Base-by-base conservation (phyloP, 2,113 vertebrate species). In the Psammodynastes pulverulentus region DNA sequence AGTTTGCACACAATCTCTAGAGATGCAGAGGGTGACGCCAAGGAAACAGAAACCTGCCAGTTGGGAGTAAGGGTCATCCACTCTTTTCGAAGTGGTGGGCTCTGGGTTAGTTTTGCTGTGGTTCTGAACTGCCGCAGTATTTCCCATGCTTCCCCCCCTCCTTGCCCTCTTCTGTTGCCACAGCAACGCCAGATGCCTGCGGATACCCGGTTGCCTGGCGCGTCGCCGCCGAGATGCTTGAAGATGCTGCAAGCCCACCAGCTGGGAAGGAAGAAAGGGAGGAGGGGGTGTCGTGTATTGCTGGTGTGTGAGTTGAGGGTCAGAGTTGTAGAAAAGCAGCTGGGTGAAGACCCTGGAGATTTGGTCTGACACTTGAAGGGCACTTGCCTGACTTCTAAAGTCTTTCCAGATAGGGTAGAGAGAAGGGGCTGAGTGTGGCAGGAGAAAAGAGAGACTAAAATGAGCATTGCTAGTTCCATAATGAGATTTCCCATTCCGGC, bases 231-330 rank as follows among this genome's bases (percentile, higher is more conserved):
- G n/a, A 92, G 87, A 79, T 89, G 88, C 91, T 92, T 89, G 91
- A 92, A 92, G 91, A 92, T 89, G 91, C 91, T 86, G 91, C 88
- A 92, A 89, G 87, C 79, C 91, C n/a, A 86, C 91, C 88, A 92
- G 88, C 91, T 92, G 91, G 91, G 72, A 89, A 58, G 45, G 91
- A 39, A 56, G 49, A 43, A 52, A 52, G 48, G 86, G 88, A 89
- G 45, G 88, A 79, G 26, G 58, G n/a, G 58, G 29, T 67, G 13
- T 46, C 89, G 53, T 51, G 46, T 89, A 9, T 51, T 51, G 72
- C 53, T 92, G 79, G 46, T n/a, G n/a, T 89, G 88, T 85, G 49
- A 49, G 87, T 39, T 53, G 26, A 92, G 87, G 91, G 72, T 58
- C 84, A 52, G 34, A 58, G 67, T 92, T 92, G 19, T 26, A 23